phyloP scores from a whole-genome alignment of 2,113 vertebrate genomes.

The Pygoscelis adeliae region DNA sequence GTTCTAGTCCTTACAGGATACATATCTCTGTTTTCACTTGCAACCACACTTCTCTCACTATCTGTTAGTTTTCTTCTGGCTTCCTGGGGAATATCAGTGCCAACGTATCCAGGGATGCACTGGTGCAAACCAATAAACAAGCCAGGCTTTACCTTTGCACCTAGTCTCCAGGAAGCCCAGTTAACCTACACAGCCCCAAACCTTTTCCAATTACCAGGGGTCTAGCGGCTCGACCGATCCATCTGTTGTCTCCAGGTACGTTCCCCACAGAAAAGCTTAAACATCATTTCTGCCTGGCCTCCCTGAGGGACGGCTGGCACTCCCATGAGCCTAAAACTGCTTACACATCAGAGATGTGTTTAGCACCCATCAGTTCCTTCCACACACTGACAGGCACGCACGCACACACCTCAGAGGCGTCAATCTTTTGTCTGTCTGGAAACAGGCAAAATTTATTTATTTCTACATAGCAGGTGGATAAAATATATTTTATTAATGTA shows the following conservation, averaged over 20 bases:
- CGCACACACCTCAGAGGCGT: not conserved
- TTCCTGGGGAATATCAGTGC: not conserved
- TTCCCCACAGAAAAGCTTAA: not conserved
- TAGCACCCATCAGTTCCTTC: not conserved
- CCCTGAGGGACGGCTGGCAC: not conserved
- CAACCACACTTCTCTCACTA: not conserved
- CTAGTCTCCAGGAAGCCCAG: not conserved
- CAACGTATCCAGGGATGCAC: rapidly evolving
- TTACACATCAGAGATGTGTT: not conserved
- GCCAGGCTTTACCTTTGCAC: not conserved
- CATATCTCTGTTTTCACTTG: not conserved
- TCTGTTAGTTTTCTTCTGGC: not conserved
- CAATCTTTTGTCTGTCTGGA: not conserved
- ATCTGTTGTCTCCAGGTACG: not conserved
- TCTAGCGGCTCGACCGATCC: rapidly evolving
- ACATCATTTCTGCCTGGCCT: not conserved
- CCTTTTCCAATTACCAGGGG: rapidly evolving
- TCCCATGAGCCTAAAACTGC: not conserved
- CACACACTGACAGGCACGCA: not conserved
- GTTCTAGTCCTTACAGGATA: not conserved
- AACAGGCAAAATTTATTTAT: not conserved
- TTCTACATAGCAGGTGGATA: not conserved
- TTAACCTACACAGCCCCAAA: not conserved
- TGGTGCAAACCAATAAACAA: not conserved
- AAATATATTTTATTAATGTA: conserved; percentile 43